Base-by-base conservation (phyloP, 2,888 invertebrate species). In the Eudasyphora cyanicolor region DNA sequence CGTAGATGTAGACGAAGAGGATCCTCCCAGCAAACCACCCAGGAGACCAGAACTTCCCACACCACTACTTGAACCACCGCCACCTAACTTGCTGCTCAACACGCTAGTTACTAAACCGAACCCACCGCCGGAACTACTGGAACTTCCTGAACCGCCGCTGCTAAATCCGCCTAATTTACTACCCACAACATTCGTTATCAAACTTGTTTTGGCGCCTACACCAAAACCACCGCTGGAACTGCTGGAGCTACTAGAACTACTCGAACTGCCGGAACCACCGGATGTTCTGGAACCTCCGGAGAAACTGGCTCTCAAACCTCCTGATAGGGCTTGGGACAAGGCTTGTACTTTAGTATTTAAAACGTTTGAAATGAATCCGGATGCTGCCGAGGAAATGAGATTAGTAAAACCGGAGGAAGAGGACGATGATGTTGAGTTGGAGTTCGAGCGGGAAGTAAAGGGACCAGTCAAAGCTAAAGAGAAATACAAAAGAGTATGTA, bases 301-400 rank as follows among this genome's bases (percentile, higher is more conserved):
- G 10, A 8, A 38, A 8, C 38, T 38, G 10, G 12, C 10, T 12
- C 38, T 8, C n/a, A n/a, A n/a, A n/a, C n/a, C n/a, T n/a, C n/a
- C n/a, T n/a, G n/a, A n/a, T n/a, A n/a, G n/a, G 12, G 45, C 14
- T 2, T 29, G 76, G 2, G 54, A 19, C n/a, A 80, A 49, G 0
- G 78, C 42, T 71, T 71, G 64, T 8, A 78, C 19, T 76, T 84
- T 84, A 5, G 71, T 60, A 21, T 42, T 78, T 21, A 84, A 6
- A 42, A 82, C 24, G 5, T 67, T 42, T 21, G 73, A 32, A 35
- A 82, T 17, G 27, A 57, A n/a, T 4, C 10, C 17, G 21, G 51
- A 1, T 5, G 21, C 5, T 27, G 27, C 57, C 27, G 10, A n/a
- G 4, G 27, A 24, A 19, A 49, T 49, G n/a, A 49, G n/a, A 32